Conservation (phyloP, 2,797 vertebrate genomes). For the Notoglanidium macrostoma region DNA sequence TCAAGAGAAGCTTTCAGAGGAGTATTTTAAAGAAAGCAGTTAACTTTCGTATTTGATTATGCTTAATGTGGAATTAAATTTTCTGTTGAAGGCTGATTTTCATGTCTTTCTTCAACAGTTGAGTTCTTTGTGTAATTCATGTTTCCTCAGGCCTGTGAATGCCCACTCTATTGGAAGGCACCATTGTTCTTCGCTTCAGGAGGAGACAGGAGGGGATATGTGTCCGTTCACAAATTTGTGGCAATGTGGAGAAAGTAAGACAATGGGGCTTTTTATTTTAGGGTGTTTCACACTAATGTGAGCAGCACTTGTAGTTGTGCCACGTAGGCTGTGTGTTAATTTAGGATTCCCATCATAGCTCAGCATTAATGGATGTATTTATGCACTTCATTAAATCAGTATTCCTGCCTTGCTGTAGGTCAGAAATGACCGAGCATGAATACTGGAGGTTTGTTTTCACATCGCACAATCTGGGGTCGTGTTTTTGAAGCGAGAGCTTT, state of each 20-base stretch:
- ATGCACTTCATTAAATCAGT: slow-evolving; percentile 57
- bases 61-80: not conserved
- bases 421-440: slow-evolving; percentile 57
- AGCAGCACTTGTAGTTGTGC: slow-evolving; percentile 11
- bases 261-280: slow-evolving; percentile 60
- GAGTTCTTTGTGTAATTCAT: slow-evolving; percentile 33
- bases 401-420: slow-evolving; percentile 44
- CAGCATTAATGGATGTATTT: slow-evolving; percentile 56
- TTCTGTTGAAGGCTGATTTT: slow-evolving; percentile 8
- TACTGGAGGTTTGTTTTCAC: slow-evolving; percentile 69
- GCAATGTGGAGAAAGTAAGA: slow-evolving; percentile 99
- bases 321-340: slow-evolving; percentile 60
- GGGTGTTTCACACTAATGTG: slow-evolving; percentile 39
- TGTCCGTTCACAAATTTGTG: slow-evolving; percentile 95
- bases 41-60: not conserved
- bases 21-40: not conserved
- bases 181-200: slow-evolving; percentile 91
- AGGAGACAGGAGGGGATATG: slow-evolving; percentile 89
- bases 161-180: slow-evolving; percentile 94
- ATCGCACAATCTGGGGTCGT: slow-evolving; percentile 60
- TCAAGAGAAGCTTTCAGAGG: not conserved
- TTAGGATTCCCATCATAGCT: slow-evolving; percentile 56
- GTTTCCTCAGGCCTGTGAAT: slow-evolving; percentile 86
- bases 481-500: slow-evolving; percentile 54
- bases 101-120: slow-evolving; percentile 11